Evolutionary conservation across 2,797 vertebrate species (phyloP).

Genomic region (Tenualosa thibaudeaui): DNA sequence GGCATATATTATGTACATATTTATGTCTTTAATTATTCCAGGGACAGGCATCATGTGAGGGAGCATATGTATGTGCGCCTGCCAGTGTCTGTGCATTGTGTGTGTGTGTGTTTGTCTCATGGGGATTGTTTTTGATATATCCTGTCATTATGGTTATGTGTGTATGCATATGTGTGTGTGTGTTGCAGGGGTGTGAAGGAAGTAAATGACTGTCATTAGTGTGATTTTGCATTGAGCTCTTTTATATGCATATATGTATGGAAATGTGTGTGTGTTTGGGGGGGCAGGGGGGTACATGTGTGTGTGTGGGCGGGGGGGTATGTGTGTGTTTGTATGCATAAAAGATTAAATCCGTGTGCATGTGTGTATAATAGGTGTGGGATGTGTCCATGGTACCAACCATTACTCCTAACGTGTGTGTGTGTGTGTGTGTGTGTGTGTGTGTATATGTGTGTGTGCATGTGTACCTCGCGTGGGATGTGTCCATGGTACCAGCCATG

Average conservation of each 20-base stretch:
- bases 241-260: neutral
- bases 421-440: neutral
- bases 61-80: neutral
- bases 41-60: neutral
- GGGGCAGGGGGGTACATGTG: too few relatives aligned
- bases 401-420: too few relatives aligned
- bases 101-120: neutral
- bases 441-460: neutral
- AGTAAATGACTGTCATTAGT: neutral
- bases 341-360: too few relatives aligned
- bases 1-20: neutral
- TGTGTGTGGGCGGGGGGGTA: too few relatives aligned
- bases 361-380: too few relatives aligned
- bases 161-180: too few relatives aligned
- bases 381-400: too few relatives aligned
- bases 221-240: neutral
- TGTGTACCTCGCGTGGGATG: conserved; percentile 90
- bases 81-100: neutral
- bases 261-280: neutral
- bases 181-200: neutral
- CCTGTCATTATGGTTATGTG: neutral
- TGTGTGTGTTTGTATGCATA: too few relatives aligned
- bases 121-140: neutral
- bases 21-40: neutral
- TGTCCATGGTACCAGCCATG: conserved; percentile 98